Evolutionary conservation across 2,797 vertebrate species (phyloP).

Genomic region (Acanthurus tractus): DNA sequence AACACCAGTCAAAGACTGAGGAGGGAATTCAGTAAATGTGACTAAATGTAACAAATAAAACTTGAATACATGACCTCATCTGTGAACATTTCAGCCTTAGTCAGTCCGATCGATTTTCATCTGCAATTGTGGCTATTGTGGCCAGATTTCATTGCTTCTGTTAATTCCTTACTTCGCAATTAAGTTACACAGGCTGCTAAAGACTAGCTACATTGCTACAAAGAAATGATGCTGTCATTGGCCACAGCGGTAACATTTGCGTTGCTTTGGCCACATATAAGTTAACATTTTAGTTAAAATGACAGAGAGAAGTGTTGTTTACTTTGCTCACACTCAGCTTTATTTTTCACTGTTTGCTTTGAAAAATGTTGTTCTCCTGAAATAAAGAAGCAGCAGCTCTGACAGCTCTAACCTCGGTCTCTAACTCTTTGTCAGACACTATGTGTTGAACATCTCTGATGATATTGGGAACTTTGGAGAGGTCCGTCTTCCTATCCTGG

Average conservation of each 20-base stretch:
- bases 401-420: not conserved
- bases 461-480: constrained; percentile 96
- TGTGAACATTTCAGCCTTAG: too few relatives aligned
- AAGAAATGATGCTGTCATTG: not conserved
- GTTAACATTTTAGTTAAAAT: too few relatives aligned
- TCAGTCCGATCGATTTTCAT: too few relatives aligned
- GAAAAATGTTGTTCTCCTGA: not conserved
- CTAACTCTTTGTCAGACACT: constrained; percentile 84
- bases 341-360: not conserved
- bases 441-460: constrained; percentile 93
- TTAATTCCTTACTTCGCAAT: not conserved
- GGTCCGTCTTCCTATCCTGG: constrained; percentile 93
- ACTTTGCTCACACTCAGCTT: not conserved
- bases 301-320: not conserved
- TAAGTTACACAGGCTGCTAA: not conserved
- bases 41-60: too few relatives aligned
- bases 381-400: not conserved
- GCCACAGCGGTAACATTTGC: too few relatives aligned
- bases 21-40: too few relatives aligned
- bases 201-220: not conserved
- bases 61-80: too few relatives aligned
- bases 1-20: too few relatives aligned
- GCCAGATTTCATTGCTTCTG: not conserved
- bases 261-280: not conserved
- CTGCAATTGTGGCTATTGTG: too few relatives aligned